Percentiles rank a stretch among this genome's conserved stretches.
phyloP scores from a whole-genome alignment of 2,888 invertebrate genomes.

The Stenurella melanura region DNA sequence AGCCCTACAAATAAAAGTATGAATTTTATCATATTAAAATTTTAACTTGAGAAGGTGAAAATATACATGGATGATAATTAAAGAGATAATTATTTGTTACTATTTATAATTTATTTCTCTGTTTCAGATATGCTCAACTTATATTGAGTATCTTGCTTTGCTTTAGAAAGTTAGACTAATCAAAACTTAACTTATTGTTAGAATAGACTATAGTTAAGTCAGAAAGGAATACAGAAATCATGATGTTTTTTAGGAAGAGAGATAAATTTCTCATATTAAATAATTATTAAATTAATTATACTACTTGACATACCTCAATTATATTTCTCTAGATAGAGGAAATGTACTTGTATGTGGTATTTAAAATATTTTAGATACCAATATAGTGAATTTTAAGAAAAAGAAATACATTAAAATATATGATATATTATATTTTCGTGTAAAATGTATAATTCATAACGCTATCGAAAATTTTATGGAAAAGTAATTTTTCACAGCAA shows the following conservation, averaged over 20 bases:
- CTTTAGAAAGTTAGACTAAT: conserved; percentile 60
- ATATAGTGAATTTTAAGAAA: conserved; percentile 37
- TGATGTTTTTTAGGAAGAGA: conserved; percentile 52
- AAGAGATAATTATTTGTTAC: neutral
- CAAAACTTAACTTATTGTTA: conserved; percentile 64
- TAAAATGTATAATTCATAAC: conserved; percentile 46
- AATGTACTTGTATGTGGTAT: conserved; percentile 49
- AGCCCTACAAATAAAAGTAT: too few species aligned
- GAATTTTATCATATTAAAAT: too few species aligned
- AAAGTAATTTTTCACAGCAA: conserved; percentile 48
- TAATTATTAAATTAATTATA: conserved; percentile 37
- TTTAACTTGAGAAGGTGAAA: too few species aligned
- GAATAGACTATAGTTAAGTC: conserved; percentile 61
- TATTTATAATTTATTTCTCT: conserved; percentile 10
- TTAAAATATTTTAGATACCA: conserved; percentile 59
- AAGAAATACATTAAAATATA: conserved; percentile 43
- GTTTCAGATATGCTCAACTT: conserved; percentile 54
- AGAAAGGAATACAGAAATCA: conserved; percentile 63
- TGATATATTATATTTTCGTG: conserved; percentile 59
- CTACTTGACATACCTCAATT: conserved; percentile 60
- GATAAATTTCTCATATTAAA: conserved; percentile 41
- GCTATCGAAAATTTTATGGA: conserved; percentile 47
- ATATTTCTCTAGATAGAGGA: conserved; percentile 57
- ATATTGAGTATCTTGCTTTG: conserved; percentile 58
- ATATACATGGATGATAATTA: too few species aligned